These are phyloP conservation scores for Leucophora obtusa DNA, from an alignment of 2,888 invertebrate species.

Conservation along the genomic window DNA sequence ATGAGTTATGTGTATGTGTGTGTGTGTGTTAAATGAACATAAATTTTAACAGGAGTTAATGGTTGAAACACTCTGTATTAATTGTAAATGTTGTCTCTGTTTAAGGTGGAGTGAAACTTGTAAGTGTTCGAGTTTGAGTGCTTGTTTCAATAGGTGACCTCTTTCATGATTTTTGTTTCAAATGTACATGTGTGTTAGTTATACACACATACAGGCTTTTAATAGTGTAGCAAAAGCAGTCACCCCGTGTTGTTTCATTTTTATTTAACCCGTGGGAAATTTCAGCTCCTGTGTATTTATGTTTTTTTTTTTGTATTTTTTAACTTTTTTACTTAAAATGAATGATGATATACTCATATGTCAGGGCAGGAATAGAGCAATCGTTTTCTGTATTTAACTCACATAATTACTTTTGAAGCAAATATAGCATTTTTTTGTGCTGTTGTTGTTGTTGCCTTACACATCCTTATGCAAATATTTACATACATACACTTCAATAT, in stretches of 20 bases:
- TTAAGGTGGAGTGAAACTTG: not conserved
- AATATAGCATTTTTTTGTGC: not conserved
- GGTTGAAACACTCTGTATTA: slow-evolving; percentile 36
- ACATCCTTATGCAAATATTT: not conserved
- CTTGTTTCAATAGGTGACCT: not conserved
- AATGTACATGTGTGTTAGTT: not conserved
- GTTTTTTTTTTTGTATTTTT: not conserved
- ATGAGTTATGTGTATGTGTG: not conserved
- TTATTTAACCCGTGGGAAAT: slow-evolving; percentile 25
- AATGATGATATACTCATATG: not conserved
- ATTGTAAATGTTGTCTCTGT: slow-evolving; percentile 23
- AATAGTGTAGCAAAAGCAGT: not conserved
- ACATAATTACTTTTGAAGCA: slow-evolving; percentile 3
- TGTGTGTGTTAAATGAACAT: slow-evolving; percentile 34
- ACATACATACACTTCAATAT: not conserved
- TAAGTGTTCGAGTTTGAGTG: not conserved
- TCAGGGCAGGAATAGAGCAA: slow-evolving; percentile 31
- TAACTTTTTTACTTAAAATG: not conserved
- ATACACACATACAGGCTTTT: not conserved
- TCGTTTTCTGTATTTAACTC: not conserved
- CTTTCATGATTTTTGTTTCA: slow-evolving; percentile 9
- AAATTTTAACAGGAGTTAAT: slow-evolving; percentile 19
- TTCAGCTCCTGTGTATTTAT: slow-evolving; percentile 18
- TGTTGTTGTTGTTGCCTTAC: not conserved
- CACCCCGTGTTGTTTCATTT: not conserved